Evolutionary conservation across 2,888 invertebrate genomes (phyloP), one percentile per base, ranked within the genome.

Genomic region (Dugesia japonica): DNA sequence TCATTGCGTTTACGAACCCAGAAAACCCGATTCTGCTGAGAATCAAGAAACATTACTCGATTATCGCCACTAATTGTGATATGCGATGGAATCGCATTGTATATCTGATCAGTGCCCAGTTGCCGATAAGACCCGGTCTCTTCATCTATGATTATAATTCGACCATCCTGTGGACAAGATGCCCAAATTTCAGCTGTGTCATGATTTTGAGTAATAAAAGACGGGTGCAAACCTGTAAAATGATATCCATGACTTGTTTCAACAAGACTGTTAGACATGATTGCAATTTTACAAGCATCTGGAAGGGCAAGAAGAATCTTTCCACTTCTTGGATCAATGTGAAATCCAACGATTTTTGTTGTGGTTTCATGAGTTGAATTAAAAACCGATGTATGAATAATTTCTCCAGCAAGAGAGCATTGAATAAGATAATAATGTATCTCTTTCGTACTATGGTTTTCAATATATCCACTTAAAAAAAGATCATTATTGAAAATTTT

Each of bases 1-100:
- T 75, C 56, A 7, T 56, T 75, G 23, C 56, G 56, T 75, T 75
- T 75, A 42, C 56, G 42, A 26, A 75, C 56, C 75, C 75, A 75
- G 56, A 75, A 75, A 15, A 75, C 56, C 23, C 75, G 42, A 28
- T 56, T 75, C 56, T 75, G 75, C 17, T 26, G 26, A 23, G 26
- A 71, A 27, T 75, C 75, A 56, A 75, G 75, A 28, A 75, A 75
- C 71, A 75, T 56, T 26, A 75, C 56, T 28, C 75, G 17, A 17
- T 75, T 26, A 28, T 75, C 75, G 1, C 42, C 56, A 26, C 27
- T 56, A 38, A 75, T 56, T 15, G 56, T 75, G n/a, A 75, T 23
- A 71, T 75, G 75, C 1, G 75, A 75, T 9, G 75, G 75, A 42
- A 75, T 71, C 1, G 75, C 75, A 13, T 28, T 42, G 28, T 75